Conservation (phyloP, 2,797 vertebrate genomes). For the Rhynchotus rufescens region DNA sequence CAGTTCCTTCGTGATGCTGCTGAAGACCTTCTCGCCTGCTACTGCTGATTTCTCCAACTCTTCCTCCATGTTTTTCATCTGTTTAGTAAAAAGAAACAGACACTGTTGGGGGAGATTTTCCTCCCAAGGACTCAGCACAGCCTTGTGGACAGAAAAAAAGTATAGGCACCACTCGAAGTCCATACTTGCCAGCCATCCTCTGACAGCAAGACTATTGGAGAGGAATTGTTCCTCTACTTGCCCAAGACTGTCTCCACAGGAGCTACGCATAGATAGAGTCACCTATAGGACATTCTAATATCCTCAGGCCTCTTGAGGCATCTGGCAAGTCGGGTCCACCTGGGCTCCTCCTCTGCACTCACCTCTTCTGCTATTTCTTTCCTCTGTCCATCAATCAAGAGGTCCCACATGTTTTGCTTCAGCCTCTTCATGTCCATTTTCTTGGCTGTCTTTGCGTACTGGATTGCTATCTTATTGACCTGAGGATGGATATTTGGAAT, state of each 20-base stretch:
- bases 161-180: neutral
- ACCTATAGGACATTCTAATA: neutral
- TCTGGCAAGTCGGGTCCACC: no score
- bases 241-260: neutral
- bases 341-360: neutral
- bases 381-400: constrained; percentile 79
- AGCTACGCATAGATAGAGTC: neutral
- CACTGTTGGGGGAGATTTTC: neutral
- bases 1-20: constrained; percentile 84
- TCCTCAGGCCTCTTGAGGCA: accelerated
- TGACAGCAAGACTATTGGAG: neutral
- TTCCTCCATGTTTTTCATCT: neutral
- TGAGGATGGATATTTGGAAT: constrained; percentile 30
- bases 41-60: accelerated
- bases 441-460: constrained; percentile 92
- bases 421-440: constrained; percentile 96
- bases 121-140: neutral
- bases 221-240: neutral
- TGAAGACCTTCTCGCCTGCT: constrained; percentile 77
- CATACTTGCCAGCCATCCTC: neutral
- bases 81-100: neutral
- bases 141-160: neutral
- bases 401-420: constrained; percentile 91
- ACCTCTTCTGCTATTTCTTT: constrained; percentile 39
- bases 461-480: constrained; percentile 91